Conservation (phyloP, 2,888 invertebrate genomes). For the Ormyrus pomaceus region DNA sequence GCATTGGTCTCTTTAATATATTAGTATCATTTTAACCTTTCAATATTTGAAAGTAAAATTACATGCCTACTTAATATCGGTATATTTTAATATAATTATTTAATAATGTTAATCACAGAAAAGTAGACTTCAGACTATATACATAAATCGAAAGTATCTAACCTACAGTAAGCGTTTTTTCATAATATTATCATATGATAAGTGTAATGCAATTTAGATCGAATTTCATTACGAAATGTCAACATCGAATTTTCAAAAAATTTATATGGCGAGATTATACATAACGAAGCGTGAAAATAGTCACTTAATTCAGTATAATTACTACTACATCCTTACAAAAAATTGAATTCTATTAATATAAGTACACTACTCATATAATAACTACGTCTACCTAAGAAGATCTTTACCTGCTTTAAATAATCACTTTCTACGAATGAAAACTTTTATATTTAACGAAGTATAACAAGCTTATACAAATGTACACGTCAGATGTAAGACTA, state of each 20-base stretch:
- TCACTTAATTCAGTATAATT: conserved; percentile 9
- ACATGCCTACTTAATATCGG: not conserved
- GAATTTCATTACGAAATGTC: conserved; percentile 15
- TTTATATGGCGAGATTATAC: not conserved
- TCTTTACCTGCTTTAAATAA: not conserved
- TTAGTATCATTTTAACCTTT: not conserved
- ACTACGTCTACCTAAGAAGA: not conserved
- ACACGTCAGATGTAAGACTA: conserved; percentile 4
- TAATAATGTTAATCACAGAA: conserved; percentile 52
- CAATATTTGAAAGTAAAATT: not conserved
- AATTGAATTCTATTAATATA: conserved; percentile 11
- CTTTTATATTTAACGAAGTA: conserved; percentile 13
- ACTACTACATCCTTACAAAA: conserved; percentile 20
- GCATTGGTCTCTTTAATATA: too few species aligned
- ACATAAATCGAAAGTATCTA: conserved; percentile 41
- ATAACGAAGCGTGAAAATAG: conserved; percentile 24
- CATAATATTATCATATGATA: conserved; percentile 11
- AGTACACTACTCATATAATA: not conserved
- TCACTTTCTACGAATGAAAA: conserved; percentile 7
- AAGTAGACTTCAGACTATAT: conserved; percentile 43
- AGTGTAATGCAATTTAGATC: conserved; percentile 17
- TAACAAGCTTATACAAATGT: conserved; percentile 21
- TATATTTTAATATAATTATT: conserved; percentile 18
- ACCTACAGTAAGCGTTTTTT: conserved; percentile 37
- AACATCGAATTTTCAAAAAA: conserved; percentile 18